phyloP scores from a whole-genome alignment of 2,888 invertebrate species.

The Tubiluchus corallicola region DNA sequence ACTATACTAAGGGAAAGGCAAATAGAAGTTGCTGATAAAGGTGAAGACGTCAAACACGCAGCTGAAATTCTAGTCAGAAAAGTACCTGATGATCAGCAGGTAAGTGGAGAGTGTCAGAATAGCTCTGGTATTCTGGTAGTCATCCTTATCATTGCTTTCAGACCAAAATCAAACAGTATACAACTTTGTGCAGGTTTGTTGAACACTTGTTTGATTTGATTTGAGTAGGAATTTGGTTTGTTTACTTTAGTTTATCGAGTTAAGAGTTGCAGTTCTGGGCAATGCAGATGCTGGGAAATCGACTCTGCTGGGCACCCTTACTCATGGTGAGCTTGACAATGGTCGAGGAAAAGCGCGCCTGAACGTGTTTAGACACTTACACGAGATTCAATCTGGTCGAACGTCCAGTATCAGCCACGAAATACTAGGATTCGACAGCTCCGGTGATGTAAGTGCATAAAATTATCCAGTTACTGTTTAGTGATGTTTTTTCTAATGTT shows the following conservation, averaged over 20 bases:
- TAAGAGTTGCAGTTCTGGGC: slow-evolving; percentile 79
- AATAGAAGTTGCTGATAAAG: slow-evolving; percentile 24
- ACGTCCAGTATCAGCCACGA: slow-evolving; percentile 91
- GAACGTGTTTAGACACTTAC: slow-evolving; percentile 77
- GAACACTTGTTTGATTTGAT: no score
- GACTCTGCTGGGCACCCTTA: slow-evolving; percentile 80
- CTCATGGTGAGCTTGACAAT: slow-evolving; percentile 87
- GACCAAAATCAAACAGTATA: no score
- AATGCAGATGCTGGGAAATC: slow-evolving; percentile 95
- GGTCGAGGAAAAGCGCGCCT: slow-evolving; percentile 81
- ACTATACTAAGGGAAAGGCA: slow-evolving; percentile 49
- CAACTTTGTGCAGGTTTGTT: no score
- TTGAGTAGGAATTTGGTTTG: no score
- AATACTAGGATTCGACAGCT: slow-evolving; percentile 73
- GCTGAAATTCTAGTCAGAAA: slow-evolving; percentile 76
- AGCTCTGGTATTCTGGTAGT: no score
- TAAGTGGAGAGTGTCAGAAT: no score
- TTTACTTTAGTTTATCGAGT: slow-evolving; percentile 50
- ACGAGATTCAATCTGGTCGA: slow-evolving; percentile 81
- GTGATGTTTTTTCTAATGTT: neutral
- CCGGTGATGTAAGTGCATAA: slow-evolving; percentile 21
- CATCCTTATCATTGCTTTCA: no score
- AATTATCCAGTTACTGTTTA: slow-evolving; percentile 7
- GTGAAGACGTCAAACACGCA: slow-evolving; percentile 28
- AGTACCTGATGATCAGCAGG: slow-evolving; percentile 36